Evolutionary conservation across 2,888 invertebrate species (phyloP), one percentile per base, ranked within the genome.

Genomic region (Oxytorus armatus): DNA sequence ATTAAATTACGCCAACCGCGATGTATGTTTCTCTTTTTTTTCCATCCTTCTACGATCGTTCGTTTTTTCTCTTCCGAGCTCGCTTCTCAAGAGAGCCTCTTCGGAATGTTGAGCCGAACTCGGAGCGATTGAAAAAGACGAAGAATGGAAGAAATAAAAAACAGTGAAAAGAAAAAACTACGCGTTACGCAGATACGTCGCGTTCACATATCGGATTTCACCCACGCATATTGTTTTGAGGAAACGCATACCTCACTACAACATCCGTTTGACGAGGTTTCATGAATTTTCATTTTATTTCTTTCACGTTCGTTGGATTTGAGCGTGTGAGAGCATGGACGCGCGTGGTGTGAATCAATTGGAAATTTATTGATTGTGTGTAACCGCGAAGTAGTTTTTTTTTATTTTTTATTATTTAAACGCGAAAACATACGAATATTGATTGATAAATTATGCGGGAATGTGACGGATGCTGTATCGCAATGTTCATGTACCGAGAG

Each of bases 1-100:
- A 79, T 79, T 69, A 44, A 77, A 80, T 80, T 69, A 69, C 77
- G 77, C 42, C 77, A n/a, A 77, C 65, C 55, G 49, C 68, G 39
- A 59, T 51, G 11, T 42, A 14, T 63, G 2, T 61, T 4, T 53
- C 53, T 73, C 29, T 73, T 53, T 29, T 47, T 63, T 73, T 53
- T 53, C n/a, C n/a, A n/a, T 65, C 23, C 73, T 33, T 49, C 68
- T 23, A n/a, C 36, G 68, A 68, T 39, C 49, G 18, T 53, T 53
- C 39, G 21, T 59, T 59, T 66, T 73, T 57, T 51, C 18, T 33
- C 18, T 33, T 59, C 33, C 59, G 57, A 5, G 10, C 68, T 61
- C 75, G 18, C 68, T 75, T 75, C 59, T 39, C 75, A 69, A 68
- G 42, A 69, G 25, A 16, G 44, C 29, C 53, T 25, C 68, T 55